A percentile compares a stretch with the other conserved stretches of the same genome.
Conservation (phyloP, 1,140 invertebrate genomes). For the Cardiocondyla obscurior region DNA sequence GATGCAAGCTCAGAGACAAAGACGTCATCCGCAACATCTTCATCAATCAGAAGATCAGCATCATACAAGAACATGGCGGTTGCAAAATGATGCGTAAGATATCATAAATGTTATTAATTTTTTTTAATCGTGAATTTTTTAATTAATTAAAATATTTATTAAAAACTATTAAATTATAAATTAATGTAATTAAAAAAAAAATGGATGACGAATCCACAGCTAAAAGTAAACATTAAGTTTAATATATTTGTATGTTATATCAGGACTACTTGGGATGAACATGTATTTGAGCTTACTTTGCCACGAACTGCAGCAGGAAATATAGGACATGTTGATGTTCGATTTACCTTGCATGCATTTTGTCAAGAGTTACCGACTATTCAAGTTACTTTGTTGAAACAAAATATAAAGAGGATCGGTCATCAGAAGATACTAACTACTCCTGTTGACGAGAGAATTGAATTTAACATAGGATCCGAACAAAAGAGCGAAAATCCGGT, state of each 20-base stretch:
- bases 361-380: conserved; percentile 86
- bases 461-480: conserved; percentile 84
- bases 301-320: conserved; percentile 87
- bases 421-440: conserved; percentile 80
- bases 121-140: background rate
- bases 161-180: background rate
- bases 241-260: background rate
- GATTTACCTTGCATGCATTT: conserved; percentile 91
- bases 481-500: conserved; percentile 90
- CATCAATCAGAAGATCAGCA: conserved; percentile 91
- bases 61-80: conserved; percentile 92
- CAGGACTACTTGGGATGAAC: conserved; percentile 94
- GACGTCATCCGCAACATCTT: conserved; percentile 91
- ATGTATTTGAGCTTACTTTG: conserved; percentile 94
- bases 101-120: background rate
- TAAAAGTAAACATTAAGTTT: background rate
- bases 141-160: background rate
- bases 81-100: conserved; percentile 91
- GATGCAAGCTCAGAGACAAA: conserved; percentile 94
- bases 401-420: conserved; percentile 90
- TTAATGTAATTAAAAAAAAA: background rate
- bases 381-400: conserved; percentile 93
- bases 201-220: background rate
- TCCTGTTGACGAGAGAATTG: conserved; percentile 86
- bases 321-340: conserved; percentile 94